phyloP scores from a whole-genome alignment of 2,888 invertebrate genomes.

The Drosophila monieri region DNA sequence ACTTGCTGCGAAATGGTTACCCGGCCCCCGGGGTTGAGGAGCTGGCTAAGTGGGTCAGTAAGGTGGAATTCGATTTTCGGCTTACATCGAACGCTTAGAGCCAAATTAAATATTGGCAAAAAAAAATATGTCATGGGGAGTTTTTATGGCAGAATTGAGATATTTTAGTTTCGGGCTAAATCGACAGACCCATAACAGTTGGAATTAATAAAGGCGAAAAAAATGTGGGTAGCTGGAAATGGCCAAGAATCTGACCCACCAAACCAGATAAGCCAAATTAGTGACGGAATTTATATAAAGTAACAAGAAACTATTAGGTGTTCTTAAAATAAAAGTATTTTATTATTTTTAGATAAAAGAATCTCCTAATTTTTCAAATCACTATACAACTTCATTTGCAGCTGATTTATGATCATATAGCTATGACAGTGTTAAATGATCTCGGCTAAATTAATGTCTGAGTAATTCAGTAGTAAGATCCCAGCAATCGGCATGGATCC shows the following conservation, averaged over 20 bases:
- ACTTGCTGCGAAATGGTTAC: constrained; percentile 41
- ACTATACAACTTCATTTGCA: constrained; percentile 29
- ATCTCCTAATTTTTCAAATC: not conserved
- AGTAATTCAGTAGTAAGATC: constrained; percentile 58
- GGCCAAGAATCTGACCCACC: constrained; percentile 13
- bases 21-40: constrained; percentile 49
- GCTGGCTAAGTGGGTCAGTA: constrained; percentile 71
- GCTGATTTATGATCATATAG: constrained; percentile 53
- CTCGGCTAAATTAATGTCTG: constrained; percentile 43
- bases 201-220: constrained; percentile 16
- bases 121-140: constrained; percentile 60
- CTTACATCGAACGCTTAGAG: constrained; percentile 61
- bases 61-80: constrained; percentile 65
- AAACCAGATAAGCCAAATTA: constrained; percentile 5
- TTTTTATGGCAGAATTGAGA: constrained; percentile 51
- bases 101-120: constrained; percentile 62
- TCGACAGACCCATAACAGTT: constrained; percentile 34
- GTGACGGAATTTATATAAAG: not conserved
- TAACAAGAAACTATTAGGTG: not conserved
- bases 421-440: constrained; percentile 61
- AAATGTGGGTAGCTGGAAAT: constrained; percentile 6
- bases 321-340: not conserved
- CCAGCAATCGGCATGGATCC: constrained; percentile 46
- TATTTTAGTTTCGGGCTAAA: constrained; percentile 42
- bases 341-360: not conserved